Evolutionary conservation across 2,797 vertebrate species (phyloP), one percentile per base, ranked within the genome.

Genomic region (Craterocephalus amniculus): DNA sequence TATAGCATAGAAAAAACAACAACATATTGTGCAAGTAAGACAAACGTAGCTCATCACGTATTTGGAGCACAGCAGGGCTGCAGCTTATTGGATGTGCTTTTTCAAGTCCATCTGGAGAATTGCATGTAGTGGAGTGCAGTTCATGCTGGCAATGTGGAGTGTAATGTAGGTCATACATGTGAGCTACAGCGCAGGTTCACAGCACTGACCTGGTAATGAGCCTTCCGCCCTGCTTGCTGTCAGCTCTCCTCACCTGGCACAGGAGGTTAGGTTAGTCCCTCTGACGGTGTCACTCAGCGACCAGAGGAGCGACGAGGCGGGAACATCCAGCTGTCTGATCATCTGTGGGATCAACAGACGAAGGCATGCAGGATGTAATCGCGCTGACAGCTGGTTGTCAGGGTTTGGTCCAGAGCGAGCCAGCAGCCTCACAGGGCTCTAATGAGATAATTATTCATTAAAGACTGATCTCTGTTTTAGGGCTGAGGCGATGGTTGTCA

Each of bases 121-220:
- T 2, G 20, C 59, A 48, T 38, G 70, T 16, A 31, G 60, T 57
- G 27, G 60, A 48, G 68, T 45, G 72, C 55, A 34, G 72, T 76
- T 80, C 72, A 67, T 64, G 36, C 68, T n/a, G 40, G 76, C 70
- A 65, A 18, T 11, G 11, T 57, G 58, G 26, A 81, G 61, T 64
- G 77, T 52, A 79, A 87, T 85, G 85, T 90, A 88, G 87, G 88
- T 91, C 85, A 88, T 78, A 43, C 65, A 79, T 79, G 83, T 49
- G 84, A 81, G 81, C 67, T 54, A 59, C 61, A 68, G 72, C 52
- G 70, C 70, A 43, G 38, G 80, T 79, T 89, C 79, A 79, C 67
- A 29, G 69, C 24, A 10, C 72, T 80, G 78, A 87, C 83, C 83
- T 70, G 77, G 70, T 86, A 87, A 87, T 31, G 16, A 79, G 79